Evolutionary conservation across 2,797 vertebrate genomes (phyloP).

Genomic region (Chrosomus eos): DNA sequence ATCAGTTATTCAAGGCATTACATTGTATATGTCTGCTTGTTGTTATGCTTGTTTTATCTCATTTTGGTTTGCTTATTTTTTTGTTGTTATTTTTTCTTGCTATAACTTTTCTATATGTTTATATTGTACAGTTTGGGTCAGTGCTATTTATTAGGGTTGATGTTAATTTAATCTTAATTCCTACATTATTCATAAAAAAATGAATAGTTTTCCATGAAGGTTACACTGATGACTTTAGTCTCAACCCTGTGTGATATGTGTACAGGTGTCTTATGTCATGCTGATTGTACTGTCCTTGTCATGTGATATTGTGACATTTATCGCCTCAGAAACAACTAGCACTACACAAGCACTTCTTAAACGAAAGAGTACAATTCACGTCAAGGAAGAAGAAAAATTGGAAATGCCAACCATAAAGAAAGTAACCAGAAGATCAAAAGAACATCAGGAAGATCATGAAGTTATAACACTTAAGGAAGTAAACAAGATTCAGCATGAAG

Average conservation of each 20-base stretch:
- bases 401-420: conserved; percentile 71
- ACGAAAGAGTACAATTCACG: conserved; percentile 74
- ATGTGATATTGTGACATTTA: conserved; percentile 49
- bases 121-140: not conserved
- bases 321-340: conserved; percentile 74
- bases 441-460: conserved; percentile 69
- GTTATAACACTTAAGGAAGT: conserved; percentile 69
- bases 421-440: conserved; percentile 65
- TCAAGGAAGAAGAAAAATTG: conserved; percentile 70
- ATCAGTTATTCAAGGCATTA: conserved; percentile 21
- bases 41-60: conserved; percentile 44
- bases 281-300: conserved; percentile 51
- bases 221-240: conserved; percentile 19
- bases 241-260: conserved; percentile 34
- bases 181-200: not conserved
- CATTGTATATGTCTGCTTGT: conserved; percentile 15
- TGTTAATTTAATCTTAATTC: conserved; percentile 14
- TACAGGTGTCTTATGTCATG: conserved; percentile 53
- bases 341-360: conserved; percentile 72
- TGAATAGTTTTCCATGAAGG: not conserved
- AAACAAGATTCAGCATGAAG: conserved; percentile 64
- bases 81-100: not conserved
- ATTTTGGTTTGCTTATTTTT: not conserved
- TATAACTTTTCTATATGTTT: conserved; percentile 9
- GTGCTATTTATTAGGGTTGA: not conserved